phyloP scores from a whole-genome alignment of 2,113 vertebrate species.

The Scolopax mira region DNA sequence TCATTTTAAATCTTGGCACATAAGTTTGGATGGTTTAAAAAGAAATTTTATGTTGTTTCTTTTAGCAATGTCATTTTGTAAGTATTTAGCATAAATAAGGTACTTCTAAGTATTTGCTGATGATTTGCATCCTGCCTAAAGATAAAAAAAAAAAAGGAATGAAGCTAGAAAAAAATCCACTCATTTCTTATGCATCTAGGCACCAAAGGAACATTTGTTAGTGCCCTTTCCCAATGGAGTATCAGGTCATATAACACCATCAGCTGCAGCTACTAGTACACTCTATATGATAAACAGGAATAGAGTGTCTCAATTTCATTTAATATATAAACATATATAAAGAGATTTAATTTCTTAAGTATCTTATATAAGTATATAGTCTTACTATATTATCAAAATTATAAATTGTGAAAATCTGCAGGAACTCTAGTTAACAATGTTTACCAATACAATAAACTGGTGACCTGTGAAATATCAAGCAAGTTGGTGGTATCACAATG shows the following conservation, averaged over 20 bases:
- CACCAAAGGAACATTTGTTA: neutral
- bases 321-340: too few species aligned
- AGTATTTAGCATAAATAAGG: neutral
- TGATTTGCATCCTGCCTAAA: neutral
- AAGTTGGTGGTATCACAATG: neutral
- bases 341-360: too few species aligned
- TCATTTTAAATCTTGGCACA: neutral
- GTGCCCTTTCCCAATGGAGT: neutral
- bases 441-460: neutral
- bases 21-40: neutral
- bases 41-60: neutral
- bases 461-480: neutral
- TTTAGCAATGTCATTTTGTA: neutral
- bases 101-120: neutral
- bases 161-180: neutral
- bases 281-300: accelerated
- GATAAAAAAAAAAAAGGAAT: neutral
- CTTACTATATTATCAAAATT: neutral
- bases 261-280: neutral
- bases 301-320: neutral
- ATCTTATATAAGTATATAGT: neutral
- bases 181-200: neutral
- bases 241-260: neutral
- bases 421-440: neutral
- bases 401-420: neutral